Conservation (phyloP, 2,113 vertebrate species). For the Loxodonta africana region DNA sequence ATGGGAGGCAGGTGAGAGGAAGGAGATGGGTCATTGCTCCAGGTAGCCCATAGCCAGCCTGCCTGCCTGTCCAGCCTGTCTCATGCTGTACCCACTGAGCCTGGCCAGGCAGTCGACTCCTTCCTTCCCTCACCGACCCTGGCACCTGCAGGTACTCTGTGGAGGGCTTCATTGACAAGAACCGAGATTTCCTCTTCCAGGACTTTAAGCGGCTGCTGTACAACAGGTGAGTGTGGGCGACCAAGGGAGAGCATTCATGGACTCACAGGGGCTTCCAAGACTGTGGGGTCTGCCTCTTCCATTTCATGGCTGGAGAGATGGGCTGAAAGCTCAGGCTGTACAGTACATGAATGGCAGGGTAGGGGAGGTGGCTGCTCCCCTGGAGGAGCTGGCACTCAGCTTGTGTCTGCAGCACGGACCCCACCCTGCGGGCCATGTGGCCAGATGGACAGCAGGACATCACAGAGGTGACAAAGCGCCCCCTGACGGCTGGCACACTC, state of each 20-base stretch:
- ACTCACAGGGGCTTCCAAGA: not conserved
- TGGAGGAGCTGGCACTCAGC: not conserved
- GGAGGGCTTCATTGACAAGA: conserved; percentile 97
- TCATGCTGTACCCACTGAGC: not conserved
- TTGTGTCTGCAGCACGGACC: conserved; percentile 88
- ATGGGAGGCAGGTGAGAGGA: not conserved
- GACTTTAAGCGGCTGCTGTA: conserved; percentile 97
- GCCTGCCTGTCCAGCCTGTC: not conserved
- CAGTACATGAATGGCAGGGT: not conserved
- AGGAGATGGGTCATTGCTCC: not conserved
- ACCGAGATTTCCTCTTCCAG: conserved; percentile 97
- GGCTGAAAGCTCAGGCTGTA: not conserved
- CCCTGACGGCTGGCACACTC: conserved; percentile 93
- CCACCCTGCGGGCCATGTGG: conserved; percentile 95
- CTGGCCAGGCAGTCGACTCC: not conserved
- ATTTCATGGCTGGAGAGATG: not conserved
- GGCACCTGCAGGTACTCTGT: conserved; percentile 92
- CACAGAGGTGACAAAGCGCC: conserved; percentile 97
- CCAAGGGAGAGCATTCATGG: fast-evolving
- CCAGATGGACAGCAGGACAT: conserved; percentile 96
- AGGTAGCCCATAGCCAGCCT: not conserved
- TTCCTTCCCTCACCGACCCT: not conserved
- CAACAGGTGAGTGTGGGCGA: conserved; percentile 90
- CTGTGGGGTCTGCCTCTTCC: not conserved
- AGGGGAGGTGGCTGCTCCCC: not conserved